Percentiles rank a stretch among this genome's conserved stretches.
These are phyloP conservation scores for Eptatretus atami DNA, from an alignment of 2,797 vertebrate genomes.

Conservation along the genomic window DNA sequence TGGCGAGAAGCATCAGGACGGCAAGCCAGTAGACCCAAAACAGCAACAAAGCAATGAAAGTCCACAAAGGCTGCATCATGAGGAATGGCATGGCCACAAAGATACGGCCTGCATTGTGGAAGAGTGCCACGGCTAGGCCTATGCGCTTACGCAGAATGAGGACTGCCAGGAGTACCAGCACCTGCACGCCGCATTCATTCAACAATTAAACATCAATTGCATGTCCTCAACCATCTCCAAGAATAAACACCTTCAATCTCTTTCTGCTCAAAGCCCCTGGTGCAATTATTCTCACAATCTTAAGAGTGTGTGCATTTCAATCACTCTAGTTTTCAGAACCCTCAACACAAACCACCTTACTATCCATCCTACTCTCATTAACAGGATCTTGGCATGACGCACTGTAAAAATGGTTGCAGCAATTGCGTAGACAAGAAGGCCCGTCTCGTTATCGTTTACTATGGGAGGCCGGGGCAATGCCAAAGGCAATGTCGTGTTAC, in stretches of 20 bases:
- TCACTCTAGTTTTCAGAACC: too few species aligned
- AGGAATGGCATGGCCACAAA: slow-evolving; percentile 68
- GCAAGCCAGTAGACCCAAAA: slow-evolving; percentile 86
- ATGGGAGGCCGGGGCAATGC: slow-evolving; percentile 19
- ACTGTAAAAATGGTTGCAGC: slow-evolving; percentile 67
- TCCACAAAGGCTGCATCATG: slow-evolving; percentile 75
- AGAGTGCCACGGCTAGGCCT: slow-evolving; percentile 68
- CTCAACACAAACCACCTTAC: too few species aligned
- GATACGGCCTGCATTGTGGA: slow-evolving; percentile 80
- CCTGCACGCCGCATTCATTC: slow-evolving; percentile 15
- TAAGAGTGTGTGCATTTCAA: too few species aligned
- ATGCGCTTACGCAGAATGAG: slow-evolving; percentile 77
- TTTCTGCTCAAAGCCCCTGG: too few species aligned
- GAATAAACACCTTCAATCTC: neutral
- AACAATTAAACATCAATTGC: neutral
- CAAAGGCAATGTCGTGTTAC: slow-evolving; percentile 18
- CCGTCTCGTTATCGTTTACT: slow-evolving; percentile 34
- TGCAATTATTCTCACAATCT: too few species aligned
- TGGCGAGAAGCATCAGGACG: slow-evolving; percentile 68
- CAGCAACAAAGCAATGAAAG: slow-evolving; percentile 50
- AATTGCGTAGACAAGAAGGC: slow-evolving; percentile 55
- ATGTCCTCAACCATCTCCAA: neutral
- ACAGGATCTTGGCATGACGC: slow-evolving; percentile 11
- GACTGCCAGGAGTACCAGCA: slow-evolving; percentile 59
- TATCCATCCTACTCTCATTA: too few species aligned